These are phyloP conservation scores for Cepaea hortensis DNA, from an alignment of 2,888 invertebrate genomes.

Conservation along the genomic window DNA sequence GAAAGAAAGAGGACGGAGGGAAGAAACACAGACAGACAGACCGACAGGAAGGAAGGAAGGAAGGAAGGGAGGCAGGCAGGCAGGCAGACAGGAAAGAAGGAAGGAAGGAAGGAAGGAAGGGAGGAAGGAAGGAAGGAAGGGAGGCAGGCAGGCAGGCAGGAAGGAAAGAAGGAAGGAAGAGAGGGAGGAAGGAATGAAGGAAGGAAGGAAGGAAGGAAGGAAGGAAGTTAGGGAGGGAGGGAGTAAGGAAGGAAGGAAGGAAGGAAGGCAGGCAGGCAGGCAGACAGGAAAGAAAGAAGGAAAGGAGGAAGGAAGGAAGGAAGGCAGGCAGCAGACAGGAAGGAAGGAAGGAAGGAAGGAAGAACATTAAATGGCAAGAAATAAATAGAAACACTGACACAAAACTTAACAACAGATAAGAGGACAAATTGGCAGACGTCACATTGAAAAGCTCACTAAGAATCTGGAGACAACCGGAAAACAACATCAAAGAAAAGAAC, in stretches of 20 bases:
- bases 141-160: neutral
- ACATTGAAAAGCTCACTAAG: too few species aligned
- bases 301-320: neutral
- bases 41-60: constrained; percentile 1
- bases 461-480: too few species aligned
- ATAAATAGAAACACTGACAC: too few species aligned
- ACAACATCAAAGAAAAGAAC: too few species aligned
- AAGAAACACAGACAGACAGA: too few species aligned
- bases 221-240: neutral
- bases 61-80: neutral
- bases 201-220: constrained; percentile 17
- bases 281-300: neutral
- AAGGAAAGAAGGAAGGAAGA: neutral
- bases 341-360: neutral
- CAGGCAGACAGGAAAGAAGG: constrained; percentile 5
- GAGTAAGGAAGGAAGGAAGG: neutral
- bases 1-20: too few species aligned
- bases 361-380: neutral
- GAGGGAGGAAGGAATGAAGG: constrained; percentile 1
- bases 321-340: neutral
- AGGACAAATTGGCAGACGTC: too few species aligned
- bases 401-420: too few species aligned
- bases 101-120: constrained; percentile 17
- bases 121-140: constrained; percentile 11
- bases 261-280: neutral